These are phyloP conservation scores for Ascidia mentula DNA, from an alignment of 23 tunicate genomes.

Conservation along the genomic window DNA sequence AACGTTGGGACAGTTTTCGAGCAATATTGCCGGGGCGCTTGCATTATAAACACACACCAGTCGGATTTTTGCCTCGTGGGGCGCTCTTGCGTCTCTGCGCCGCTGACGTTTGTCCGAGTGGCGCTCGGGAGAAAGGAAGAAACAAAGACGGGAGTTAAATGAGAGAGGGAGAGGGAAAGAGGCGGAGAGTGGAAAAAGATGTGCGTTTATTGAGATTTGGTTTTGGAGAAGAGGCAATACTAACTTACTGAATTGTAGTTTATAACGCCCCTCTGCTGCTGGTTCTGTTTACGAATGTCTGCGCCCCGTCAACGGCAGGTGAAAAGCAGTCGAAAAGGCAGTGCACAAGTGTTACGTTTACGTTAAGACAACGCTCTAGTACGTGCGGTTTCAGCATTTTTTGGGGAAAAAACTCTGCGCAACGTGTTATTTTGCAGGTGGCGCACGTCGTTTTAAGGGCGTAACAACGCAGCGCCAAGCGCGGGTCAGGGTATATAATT, in stretches of 20 bases:
- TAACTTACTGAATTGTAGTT: background rate
- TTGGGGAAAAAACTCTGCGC: too few species aligned
- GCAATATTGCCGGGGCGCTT: background rate
- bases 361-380: too few species aligned
- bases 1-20: background rate
- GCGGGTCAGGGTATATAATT: background rate
- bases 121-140: background rate
- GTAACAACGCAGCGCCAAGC: too few species aligned
- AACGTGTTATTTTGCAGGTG: too few species aligned
- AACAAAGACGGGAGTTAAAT: background rate
- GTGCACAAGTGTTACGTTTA: too few species aligned
- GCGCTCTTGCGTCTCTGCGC: background rate
- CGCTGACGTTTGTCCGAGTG: background rate
- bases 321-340: too few species aligned
- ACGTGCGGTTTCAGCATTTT: too few species aligned
- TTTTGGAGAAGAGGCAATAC: background rate
- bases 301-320: too few species aligned
- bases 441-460: too few species aligned
- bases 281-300: too few species aligned
- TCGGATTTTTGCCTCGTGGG: too few species aligned
- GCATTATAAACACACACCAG: slow-evolving; percentile 8
- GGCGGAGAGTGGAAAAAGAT: background rate
- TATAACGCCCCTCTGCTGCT: too few species aligned
- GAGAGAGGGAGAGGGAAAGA: background rate
- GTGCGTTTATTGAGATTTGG: slow-evolving; percentile 5